phyloP scores from a whole-genome alignment of 2,888 invertebrate genomes.

The Emesis russula region DNA sequence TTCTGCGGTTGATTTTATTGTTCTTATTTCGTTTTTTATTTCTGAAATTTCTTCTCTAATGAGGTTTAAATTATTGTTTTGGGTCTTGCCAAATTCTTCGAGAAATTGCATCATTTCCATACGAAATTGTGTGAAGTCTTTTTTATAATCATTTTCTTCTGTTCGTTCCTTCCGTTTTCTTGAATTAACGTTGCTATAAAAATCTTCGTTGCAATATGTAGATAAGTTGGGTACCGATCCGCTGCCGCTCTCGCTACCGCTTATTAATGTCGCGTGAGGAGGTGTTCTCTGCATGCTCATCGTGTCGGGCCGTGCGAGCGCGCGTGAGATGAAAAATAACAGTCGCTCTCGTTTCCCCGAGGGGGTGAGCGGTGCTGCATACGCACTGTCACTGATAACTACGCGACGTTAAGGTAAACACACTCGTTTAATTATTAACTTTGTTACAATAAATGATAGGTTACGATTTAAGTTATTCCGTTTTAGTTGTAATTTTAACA shows the following conservation, averaged over 20 bases:
- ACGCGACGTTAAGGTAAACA: no score
- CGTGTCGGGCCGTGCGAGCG: conserved; percentile 20
- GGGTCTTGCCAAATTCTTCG: conserved; percentile 20
- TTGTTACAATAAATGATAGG: no score
- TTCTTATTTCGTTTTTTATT: conserved; percentile 47
- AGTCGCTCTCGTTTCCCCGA: conserved; percentile 42
- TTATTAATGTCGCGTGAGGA: conserved; percentile 16
- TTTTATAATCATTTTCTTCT: conserved; percentile 25
- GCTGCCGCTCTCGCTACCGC: background rate
- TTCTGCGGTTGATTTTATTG: conserved; percentile 42
- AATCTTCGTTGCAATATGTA: background rate
- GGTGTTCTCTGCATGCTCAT: conserved; percentile 49
- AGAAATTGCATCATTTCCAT: no score
- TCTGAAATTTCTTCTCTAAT: conserved; percentile 49
- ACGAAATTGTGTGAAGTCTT: no score
- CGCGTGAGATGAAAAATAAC: conserved; percentile 23
- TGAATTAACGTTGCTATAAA: background rate
- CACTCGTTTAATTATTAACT: no score
- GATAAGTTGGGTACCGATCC: conserved; percentile 16
- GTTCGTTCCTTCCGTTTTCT: conserved; percentile 42
- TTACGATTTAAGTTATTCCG: no score
- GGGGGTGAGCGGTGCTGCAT: conserved; percentile 24
- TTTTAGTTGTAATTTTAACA: no score
- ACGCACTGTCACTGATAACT: no score
- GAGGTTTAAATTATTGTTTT: conserved; percentile 46